Percentiles rank a stretch among this genome's conserved stretches.
Evolutionary conservation across 2,888 invertebrate genomes (phyloP).

Genomic region (Brachyopa scutellaris): DNA sequence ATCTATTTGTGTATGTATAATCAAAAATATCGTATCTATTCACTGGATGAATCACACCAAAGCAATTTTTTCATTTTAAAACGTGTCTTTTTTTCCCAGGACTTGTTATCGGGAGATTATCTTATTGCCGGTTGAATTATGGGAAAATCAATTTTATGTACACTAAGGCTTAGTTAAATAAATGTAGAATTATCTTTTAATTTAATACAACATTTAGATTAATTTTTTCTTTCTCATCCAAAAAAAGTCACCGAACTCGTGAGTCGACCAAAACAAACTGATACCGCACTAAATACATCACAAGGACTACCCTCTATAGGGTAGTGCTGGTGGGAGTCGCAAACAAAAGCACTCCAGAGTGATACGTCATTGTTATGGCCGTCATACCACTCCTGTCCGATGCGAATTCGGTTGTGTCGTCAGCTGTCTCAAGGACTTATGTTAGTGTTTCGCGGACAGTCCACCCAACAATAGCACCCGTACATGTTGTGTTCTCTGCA

Average conservation of each 20-base stretch:
- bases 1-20: background rate
- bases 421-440: conserved; percentile 48
- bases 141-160: conserved; percentile 29
- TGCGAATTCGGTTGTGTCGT: conserved; percentile 37
- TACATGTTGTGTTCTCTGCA: conserved; percentile 12
- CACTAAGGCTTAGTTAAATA: background rate
- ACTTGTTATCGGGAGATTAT: background rate
- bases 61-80: no score
- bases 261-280: conserved; percentile 60
- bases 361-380: conserved; percentile 52
- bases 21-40: conserved; percentile 10
- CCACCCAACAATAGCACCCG: conserved; percentile 20
- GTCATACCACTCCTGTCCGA: background rate
- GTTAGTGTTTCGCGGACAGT: conserved; percentile 1
- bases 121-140: no score
- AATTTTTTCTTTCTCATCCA: background rate
- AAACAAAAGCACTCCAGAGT: conserved; percentile 12
- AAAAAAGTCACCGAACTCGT: conserved; percentile 48
- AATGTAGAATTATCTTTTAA: background rate
- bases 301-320: conserved; percentile 34
- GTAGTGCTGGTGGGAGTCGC: conserved; percentile 3
- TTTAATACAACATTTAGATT: background rate
- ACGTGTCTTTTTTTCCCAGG: background rate
- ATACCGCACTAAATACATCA: conserved; percentile 33
- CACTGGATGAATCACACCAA: conserved; percentile 46